Evolutionary conservation across 1,140 invertebrate species (phyloP), one percentile per base, ranked within the genome.

Genomic region (Globodera rostochiensis): DNA sequence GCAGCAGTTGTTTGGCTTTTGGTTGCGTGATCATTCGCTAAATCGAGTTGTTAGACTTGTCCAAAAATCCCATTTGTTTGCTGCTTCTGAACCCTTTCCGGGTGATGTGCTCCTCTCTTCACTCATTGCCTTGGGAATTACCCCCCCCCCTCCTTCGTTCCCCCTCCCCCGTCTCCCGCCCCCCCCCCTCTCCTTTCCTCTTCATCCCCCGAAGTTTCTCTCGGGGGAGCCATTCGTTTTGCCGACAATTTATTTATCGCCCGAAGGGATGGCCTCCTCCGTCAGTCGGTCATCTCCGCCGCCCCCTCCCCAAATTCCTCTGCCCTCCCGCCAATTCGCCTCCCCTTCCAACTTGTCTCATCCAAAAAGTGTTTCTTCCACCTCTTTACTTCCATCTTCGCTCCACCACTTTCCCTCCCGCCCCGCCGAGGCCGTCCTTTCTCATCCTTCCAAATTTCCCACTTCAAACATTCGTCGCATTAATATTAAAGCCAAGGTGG

Each of bases 401-500:
- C 57, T 64, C 57, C 57, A 6, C 11, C 57, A 19, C 19, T 15
- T 19, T 60, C 57, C 5, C 57, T 60, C 57, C 57, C 57, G 9
- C 57, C 50, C 50, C 50, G 6, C 50, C 50, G 50, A 6, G 50
- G 57, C 5, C 57, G 11, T 11, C 19, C 57, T 15, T 60, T 60
- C 57, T 15, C 57, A 60, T 60, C 57, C 57, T 60, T 60, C 15
- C 57, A 13, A 60, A 60, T 15, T 60, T 60, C 57, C 25, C 57
- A 60, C 57, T 60, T 19, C 57, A 60, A 60, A 60, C 57, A 60
- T 60, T 60, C 57, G 25, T 47, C n/a, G 69, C 69, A 71, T 71
- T 71, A 71, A 71, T 71, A 71, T 71, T 71, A 71, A 71, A 71
- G 69, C 69, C 69, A 71, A 71, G 69, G 69, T 71, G 25, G 69